A percentile compares a stretch with the other conserved stretches of the same genome.
phyloP scores from a whole-genome alignment of 2,888 invertebrate genomes.

The Macrophya alboannulata region DNA sequence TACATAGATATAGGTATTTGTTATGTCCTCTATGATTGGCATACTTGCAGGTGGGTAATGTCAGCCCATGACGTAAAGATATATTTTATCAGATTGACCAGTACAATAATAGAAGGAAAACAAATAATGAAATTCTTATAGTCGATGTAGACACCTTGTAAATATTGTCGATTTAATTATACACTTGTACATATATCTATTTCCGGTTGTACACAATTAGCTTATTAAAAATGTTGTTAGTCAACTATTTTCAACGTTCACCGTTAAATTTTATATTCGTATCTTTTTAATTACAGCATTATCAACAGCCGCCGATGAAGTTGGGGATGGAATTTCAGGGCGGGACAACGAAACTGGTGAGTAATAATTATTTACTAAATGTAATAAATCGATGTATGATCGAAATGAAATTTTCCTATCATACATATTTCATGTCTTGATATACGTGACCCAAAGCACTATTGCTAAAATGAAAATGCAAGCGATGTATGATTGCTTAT shows the following conservation, averaged over 20 bases:
- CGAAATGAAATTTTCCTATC: neutral
- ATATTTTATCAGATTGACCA: slow-evolving; percentile 3
- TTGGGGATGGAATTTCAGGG: slow-evolving; percentile 70
- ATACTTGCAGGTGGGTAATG: slow-evolving; percentile 21
- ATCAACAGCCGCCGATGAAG: slow-evolving; percentile 75
- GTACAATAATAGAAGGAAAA: neutral
- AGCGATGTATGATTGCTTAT: neutral
- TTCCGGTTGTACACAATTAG: neutral
- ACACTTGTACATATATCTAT: neutral
- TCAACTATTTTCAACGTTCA: neutral
- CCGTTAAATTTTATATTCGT: neutral
- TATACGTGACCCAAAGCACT: neutral
- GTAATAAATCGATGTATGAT: neutral
- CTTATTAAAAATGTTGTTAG: neutral
- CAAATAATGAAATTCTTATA: slow-evolving; percentile 29
- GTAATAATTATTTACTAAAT: slow-evolving; percentile 62
- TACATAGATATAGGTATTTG: neutral
- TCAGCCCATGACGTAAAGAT: slow-evolving; percentile 17
- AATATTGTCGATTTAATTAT: slow-evolving; percentile 18
- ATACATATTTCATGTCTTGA: neutral
- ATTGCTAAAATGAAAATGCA: neutral
- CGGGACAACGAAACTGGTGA: slow-evolving; percentile 76
- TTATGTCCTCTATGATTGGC: neutral
- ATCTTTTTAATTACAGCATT: slow-evolving; percentile 69
- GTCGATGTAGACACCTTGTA: neutral